Conservation (phyloP, 1,140 invertebrate genomes). For the Neodiprion virginianus region DNA sequence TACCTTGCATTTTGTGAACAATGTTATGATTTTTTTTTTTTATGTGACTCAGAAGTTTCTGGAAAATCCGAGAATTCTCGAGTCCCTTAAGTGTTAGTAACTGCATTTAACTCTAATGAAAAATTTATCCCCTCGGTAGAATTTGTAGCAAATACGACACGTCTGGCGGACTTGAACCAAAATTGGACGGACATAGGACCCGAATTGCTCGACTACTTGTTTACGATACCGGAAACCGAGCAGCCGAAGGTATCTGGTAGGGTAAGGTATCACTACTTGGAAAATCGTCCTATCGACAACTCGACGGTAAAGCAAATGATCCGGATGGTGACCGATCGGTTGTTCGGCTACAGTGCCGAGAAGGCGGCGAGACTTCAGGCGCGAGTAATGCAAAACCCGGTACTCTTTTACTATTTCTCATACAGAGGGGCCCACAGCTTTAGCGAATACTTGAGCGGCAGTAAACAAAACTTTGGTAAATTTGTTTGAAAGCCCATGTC, state of each 20-base stretch:
- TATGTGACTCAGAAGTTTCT: no score
- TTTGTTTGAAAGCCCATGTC: constrained; percentile 10
- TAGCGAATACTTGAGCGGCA: constrained; percentile 56
- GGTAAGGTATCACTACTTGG: constrained; percentile 67
- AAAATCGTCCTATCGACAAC: constrained; percentile 53
- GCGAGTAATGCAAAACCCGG: constrained; percentile 60
- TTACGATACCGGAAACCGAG: constrained; percentile 61
- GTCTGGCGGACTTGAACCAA: constrained; percentile 61
- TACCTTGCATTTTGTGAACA: not conserved
- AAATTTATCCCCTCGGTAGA: constrained; percentile 43
- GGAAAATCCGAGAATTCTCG: no score
- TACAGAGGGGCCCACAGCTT: constrained; percentile 65
- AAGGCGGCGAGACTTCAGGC: constrained; percentile 66
- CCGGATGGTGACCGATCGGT: constrained; percentile 63
- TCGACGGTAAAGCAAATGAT: constrained; percentile 43
- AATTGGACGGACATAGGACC: constrained; percentile 67
- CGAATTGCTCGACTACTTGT: constrained; percentile 67
- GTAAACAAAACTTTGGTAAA: constrained; percentile 64
- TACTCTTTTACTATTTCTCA: constrained; percentile 67
- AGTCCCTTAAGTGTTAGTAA: no score
- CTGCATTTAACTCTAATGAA: not conserved
- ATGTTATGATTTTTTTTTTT: not conserved
- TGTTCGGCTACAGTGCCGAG: constrained; percentile 65
- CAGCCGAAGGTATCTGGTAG: constrained; percentile 56
- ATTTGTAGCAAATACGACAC: constrained; percentile 54